Evolutionary conservation across 2,888 invertebrate genomes (phyloP).

Genomic region (Oscheius myriophilus): DNA sequence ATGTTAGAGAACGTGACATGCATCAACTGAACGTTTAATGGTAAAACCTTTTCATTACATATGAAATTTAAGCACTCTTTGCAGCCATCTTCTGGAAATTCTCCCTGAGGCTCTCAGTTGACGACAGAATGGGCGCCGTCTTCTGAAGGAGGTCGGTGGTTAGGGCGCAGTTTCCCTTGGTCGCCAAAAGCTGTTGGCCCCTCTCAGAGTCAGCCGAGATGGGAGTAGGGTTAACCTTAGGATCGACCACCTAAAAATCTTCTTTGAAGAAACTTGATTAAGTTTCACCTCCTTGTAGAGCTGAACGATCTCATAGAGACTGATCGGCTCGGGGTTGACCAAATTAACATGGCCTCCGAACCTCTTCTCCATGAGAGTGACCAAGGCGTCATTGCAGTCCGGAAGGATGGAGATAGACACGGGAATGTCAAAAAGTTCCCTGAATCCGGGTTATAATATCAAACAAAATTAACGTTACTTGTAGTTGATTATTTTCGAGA

Average conservation of each 20-base stretch:
- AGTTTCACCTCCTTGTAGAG: conserved; percentile 61
- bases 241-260: conserved; percentile 50
- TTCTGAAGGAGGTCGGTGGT: conserved; percentile 23
- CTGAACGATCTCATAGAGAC: conserved; percentile 63
- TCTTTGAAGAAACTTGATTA: background rate
- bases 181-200: conserved; percentile 61
- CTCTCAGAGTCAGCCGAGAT: conserved; percentile 62
- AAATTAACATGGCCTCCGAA: conserved; percentile 64
- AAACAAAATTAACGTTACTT: conserved; percentile 31
- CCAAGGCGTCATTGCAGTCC: conserved; percentile 64
- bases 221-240: conserved; percentile 43
- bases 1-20: too few relatives aligned
- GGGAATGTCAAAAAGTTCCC: conserved; percentile 68
- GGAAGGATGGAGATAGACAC: conserved; percentile 69
- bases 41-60: too few relatives aligned
- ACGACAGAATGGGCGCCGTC: conserved; percentile 16
- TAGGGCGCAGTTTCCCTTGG: conserved; percentile 58
- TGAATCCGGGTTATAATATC: conserved; percentile 23
- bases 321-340: conserved; percentile 67
- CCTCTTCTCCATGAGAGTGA: conserved; percentile 63
- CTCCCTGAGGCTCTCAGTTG: conserved; percentile 19
- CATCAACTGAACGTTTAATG: too few relatives aligned
- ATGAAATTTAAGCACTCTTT: background rate
- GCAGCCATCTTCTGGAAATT: conserved; percentile 23
- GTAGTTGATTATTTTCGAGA: conserved; percentile 67